Evolutionary conservation across 1,140 invertebrate genomes (phyloP), one percentile per base, ranked within the genome.

Genomic region (Nasonia vitripennis): DNA sequence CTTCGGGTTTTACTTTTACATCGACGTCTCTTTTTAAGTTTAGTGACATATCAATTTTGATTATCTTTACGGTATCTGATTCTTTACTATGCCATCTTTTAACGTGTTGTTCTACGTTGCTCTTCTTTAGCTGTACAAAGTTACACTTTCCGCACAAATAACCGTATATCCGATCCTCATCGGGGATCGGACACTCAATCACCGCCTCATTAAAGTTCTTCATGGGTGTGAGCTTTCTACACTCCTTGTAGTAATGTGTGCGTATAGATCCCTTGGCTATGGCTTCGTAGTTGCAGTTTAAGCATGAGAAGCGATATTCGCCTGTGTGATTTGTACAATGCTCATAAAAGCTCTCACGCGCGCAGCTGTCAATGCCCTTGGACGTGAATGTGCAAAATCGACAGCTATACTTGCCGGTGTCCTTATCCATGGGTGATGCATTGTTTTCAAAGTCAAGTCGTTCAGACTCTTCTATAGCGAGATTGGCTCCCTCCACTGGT

Each of bases 281-380:
- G 6, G 92, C 91, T 78, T 91, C 90, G 86, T 94, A 95, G 20
- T 89, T 86, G 87, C 96, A 96, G 55, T 93, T 90, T 10, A 92
- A 92, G 91, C 96, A 96, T 4, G 89, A 88, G 84, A 94, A 94
- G 78, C 95, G 93, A 89, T 96, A 96, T 90, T 97, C 96, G 0
- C 96, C 96, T 0, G 96, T 97, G 84, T 97, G 96, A 75, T 91
- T 94, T n/a, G 94, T 95, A 20, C 96, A 94, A 87, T 97, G 96
- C 88, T 96, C 95, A 88, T 95, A 96, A 87, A 96, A 95, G 17
- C 91, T 90, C 88, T 95, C 91, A 93, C 86, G 6, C 77, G 90
- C 41, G 74, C 51, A 31, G 83, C 74, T 88, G 80, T 89, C 55
- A 67, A 88, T 93, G 91, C 89, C 93, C 90, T 91, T 92, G 86